Percentiles rank a stretch among this genome's conserved stretches.
Conservation (phyloP, 2,113 vertebrate species). For the Aramus guarauna region DNA sequence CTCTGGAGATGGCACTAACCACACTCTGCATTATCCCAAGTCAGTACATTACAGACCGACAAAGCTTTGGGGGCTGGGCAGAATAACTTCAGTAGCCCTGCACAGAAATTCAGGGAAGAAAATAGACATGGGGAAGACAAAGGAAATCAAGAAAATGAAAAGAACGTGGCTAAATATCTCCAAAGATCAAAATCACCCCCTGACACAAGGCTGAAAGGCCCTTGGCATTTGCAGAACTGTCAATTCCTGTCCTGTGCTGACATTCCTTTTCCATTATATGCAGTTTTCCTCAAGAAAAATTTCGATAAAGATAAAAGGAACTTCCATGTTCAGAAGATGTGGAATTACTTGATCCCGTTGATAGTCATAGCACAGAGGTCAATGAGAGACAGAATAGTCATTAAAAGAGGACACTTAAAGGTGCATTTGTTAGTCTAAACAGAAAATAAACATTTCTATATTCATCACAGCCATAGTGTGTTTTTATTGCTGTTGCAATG, state of each 20-base stretch:
- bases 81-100: not conserved
- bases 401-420: not conserved
- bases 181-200: not conserved
- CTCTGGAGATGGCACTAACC: not conserved
- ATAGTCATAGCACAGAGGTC: not conserved
- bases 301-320: not conserved
- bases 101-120: not conserved
- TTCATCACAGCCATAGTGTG: not conserved
- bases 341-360: not conserved
- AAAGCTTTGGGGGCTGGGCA: not conserved
- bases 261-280: not conserved
- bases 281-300: not conserved
- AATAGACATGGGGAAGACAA: not conserved
- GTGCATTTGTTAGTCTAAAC: not conserved
- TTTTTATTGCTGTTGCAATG: not conserved
- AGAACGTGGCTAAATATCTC: not conserved
- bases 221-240: not conserved
- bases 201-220: not conserved
- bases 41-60: not conserved
- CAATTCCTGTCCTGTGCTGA: not conserved
- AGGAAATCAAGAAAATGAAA: not conserved
- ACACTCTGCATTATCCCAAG: not conserved
- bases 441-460: not conserved
- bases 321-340: not conserved
- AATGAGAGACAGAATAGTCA: not conserved